Conservation (phyloP, 2,888 invertebrate species). For the Nasonia oneida region DNA sequence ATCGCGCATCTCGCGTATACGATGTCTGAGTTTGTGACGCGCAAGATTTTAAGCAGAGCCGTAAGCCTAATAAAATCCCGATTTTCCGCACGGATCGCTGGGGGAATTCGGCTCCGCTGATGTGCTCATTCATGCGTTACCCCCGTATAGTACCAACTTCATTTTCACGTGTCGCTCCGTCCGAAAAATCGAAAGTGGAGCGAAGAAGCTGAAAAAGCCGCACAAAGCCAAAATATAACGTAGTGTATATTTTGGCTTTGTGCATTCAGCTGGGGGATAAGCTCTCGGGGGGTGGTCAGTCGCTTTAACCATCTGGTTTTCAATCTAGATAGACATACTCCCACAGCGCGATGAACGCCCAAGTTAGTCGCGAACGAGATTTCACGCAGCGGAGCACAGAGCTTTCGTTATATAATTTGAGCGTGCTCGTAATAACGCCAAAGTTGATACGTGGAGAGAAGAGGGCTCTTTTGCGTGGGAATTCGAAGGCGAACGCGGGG, state of each 20-base stretch:
- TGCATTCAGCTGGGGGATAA: background rate
- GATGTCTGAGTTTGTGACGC: too few species aligned
- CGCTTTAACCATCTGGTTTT: background rate
- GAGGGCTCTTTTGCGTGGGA: background rate
- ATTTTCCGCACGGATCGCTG: background rate
- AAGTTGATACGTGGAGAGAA: background rate
- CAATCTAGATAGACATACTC: slow-evolving; percentile 16
- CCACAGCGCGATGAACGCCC: background rate
- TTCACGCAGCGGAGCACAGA: slow-evolving; percentile 10
- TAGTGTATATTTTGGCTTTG: too few species aligned
- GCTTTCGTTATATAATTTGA: background rate
- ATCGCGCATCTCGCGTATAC: background rate
- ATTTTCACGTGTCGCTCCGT: background rate
- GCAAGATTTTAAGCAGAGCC: background rate
- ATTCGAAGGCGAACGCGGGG: background rate
- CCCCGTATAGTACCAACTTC: background rate
- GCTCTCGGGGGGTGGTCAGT: background rate
- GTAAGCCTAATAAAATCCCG: background rate
- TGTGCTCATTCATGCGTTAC: background rate
- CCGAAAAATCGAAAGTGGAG: background rate
- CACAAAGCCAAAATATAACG: too few species aligned
- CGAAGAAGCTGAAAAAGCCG: background rate
- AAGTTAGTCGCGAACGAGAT: background rate
- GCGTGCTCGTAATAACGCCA: background rate
- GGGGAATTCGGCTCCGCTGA: background rate